A percentile compares a stretch with the other conserved stretches of the same genome.
Conservation (phyloP, 2,888 invertebrate genomes). For the Timema cristinae region DNA sequence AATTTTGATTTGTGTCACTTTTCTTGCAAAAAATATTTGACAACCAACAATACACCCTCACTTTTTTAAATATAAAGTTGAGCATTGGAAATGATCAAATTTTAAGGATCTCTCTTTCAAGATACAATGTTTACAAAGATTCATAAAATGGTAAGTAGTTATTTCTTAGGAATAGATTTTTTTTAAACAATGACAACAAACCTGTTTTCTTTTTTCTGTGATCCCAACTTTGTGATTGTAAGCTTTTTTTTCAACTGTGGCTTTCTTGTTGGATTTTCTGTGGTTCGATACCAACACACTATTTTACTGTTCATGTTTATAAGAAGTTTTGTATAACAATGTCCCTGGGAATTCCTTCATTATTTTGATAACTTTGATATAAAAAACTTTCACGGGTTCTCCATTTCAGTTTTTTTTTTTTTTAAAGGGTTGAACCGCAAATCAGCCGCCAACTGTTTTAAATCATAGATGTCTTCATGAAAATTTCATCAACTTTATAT, state of each 20-base stretch:
- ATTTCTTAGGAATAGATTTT: background rate
- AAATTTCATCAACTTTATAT: background rate
- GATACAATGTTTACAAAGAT: conserved; percentile 4
- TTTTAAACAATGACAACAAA: background rate
- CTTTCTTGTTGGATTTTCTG: background rate
- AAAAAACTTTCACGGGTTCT: background rate
- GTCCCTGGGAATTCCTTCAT: background rate
- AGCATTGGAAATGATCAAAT: too few relatives aligned
- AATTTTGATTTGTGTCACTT: too few relatives aligned
- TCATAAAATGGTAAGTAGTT: background rate
- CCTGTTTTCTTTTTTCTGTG: background rate
- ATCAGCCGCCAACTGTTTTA: too few relatives aligned
- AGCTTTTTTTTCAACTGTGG: background rate
- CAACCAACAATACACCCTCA: too few relatives aligned
- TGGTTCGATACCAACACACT: background rate
- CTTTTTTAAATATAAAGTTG: too few relatives aligned
- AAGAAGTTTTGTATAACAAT: conserved; percentile 6
- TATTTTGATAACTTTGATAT: background rate
- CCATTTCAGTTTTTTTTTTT: too few relatives aligned
- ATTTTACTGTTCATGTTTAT: background rate
- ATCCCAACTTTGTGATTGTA: background rate
- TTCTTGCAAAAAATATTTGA: too few relatives aligned
- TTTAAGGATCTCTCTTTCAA: too few relatives aligned
- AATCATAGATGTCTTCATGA: conserved; percentile 13
- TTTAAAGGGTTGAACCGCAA: too few relatives aligned